Evolutionary conservation across 2,888 invertebrate genomes (phyloP).

Genomic region (Cetonia aurata): DNA sequence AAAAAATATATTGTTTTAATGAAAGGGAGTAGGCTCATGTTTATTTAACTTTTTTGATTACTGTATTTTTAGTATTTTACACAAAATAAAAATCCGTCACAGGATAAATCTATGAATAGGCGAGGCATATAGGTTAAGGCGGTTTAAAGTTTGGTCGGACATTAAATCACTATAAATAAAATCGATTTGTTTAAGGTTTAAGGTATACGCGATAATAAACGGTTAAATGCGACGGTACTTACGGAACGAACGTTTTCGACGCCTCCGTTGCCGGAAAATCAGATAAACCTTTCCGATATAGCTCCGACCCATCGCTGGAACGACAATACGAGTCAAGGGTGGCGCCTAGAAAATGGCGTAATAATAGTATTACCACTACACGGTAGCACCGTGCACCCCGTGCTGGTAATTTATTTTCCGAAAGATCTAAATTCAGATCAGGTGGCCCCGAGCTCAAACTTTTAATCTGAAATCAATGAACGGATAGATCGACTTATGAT

Average conservation of each 20-base stretch:
- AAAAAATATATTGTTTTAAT: no score
- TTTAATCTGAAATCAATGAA: slow-evolving; percentile 37
- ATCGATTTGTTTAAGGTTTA: slow-evolving; percentile 15
- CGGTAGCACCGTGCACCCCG: neutral
- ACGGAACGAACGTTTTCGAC: slow-evolving; percentile 7
- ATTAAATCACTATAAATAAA: slow-evolving; percentile 15
- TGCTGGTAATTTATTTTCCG: slow-evolving; percentile 25
- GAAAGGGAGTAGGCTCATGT: no score
- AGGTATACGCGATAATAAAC: neutral
- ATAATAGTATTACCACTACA: slow-evolving; percentile 32
- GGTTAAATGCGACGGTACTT: slow-evolving; percentile 6
- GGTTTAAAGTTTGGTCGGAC: slow-evolving; percentile 3
- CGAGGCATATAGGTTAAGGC: no score
- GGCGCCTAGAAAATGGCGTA: slow-evolving; percentile 9
- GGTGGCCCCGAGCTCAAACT: slow-evolving; percentile 28
- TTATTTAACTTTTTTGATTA: no score
- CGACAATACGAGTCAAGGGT: slow-evolving; percentile 14
- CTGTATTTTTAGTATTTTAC: no score
- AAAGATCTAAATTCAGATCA: slow-evolving; percentile 29
- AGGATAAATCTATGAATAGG: no score
- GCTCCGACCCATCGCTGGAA: slow-evolving; percentile 7
- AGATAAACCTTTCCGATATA: slow-evolving; percentile 29
- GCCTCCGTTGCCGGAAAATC: slow-evolving; percentile 18
- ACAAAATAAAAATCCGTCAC: no score
- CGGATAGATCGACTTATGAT: slow-evolving; percentile 21